Evolutionary conservation across 2,888 invertebrate species (phyloP).

Genomic region (Chouioia cunea): DNA sequence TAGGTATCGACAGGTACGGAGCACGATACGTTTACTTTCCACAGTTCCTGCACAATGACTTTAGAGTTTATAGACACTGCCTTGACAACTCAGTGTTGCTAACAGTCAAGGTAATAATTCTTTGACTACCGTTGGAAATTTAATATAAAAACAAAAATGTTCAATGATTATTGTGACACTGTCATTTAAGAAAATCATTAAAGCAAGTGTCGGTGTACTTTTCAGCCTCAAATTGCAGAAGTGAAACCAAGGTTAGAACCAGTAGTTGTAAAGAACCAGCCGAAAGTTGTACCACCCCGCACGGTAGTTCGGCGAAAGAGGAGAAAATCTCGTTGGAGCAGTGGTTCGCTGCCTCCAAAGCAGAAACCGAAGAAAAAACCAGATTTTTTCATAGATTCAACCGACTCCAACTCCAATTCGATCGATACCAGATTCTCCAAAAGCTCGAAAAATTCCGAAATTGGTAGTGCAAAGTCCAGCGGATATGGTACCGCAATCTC

Average conservation of each 20-base stretch:
- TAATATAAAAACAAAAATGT: constrained; percentile 7
- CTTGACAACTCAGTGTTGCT: constrained; percentile 62
- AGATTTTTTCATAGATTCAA: constrained; percentile 9
- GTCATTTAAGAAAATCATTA: constrained; percentile 9
- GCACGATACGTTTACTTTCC: constrained; percentile 72
- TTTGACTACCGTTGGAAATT: background rate
- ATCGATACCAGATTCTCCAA: constrained; percentile 42
- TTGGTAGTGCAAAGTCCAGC: constrained; percentile 52
- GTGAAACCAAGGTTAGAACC: constrained; percentile 46
- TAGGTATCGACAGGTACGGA: constrained; percentile 71
- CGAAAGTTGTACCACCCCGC: constrained; percentile 24
- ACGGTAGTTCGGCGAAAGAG: constrained; percentile 25
- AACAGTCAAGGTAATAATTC: constrained; percentile 56
- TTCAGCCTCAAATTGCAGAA: constrained; percentile 48
- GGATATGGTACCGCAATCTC: constrained; percentile 53
- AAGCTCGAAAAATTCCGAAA: constrained; percentile 55
- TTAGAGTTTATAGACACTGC: constrained; percentile 70
- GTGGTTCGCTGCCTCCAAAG: constrained; percentile 54
- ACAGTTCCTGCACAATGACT: constrained; percentile 70
- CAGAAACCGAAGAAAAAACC: constrained; percentile 43
- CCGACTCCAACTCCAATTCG: constrained; percentile 39
- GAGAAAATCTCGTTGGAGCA: constrained; percentile 58
- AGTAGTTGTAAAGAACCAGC: constrained; percentile 39
- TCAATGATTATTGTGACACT: background rate
- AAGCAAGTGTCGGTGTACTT: background rate